These are phyloP conservation scores for Acromyrmex echinatior DNA, from an alignment of 1,140 invertebrate species.

Conservation along the genomic window DNA sequence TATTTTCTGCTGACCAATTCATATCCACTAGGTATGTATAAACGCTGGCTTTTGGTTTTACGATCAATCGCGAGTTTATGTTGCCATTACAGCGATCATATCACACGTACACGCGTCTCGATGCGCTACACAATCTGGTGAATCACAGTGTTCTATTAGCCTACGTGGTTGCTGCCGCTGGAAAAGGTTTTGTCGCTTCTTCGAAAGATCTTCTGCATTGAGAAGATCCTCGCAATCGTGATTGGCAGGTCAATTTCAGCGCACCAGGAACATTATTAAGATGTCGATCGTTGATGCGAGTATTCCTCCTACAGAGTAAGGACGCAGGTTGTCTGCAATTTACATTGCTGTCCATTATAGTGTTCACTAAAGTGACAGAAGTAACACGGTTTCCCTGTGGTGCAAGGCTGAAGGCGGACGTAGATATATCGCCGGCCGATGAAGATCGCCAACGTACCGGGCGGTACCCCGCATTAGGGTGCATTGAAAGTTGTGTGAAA, in stretches of 20 bases:
- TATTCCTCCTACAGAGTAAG: slow-evolving; percentile 49
- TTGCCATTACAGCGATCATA: slow-evolving; percentile 46
- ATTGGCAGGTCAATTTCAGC: slow-evolving; percentile 7
- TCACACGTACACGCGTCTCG: slow-evolving; percentile 45
- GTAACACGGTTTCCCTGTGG: slow-evolving; percentile 61
- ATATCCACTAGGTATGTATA: not conserved
- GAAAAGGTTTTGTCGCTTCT: slow-evolving; percentile 64
- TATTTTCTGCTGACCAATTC: slow-evolving; percentile 16
- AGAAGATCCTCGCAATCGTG: not conserved
- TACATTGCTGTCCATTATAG: slow-evolving; percentile 33
- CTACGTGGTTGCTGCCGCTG: slow-evolving; percentile 58
- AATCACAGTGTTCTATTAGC: slow-evolving; percentile 69
- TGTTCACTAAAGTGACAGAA: slow-evolving; percentile 60
- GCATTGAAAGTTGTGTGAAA: slow-evolving; percentile 3
- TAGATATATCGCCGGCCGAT: slow-evolving; percentile 74
- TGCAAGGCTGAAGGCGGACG: slow-evolving; percentile 72
- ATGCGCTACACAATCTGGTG: slow-evolving; percentile 51
- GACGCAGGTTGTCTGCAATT: slow-evolving; percentile 43
- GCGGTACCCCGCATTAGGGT: not conserved
- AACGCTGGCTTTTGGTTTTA: slow-evolving; percentile 59
- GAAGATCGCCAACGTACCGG: slow-evolving; percentile 71
- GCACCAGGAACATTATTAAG: slow-evolving; percentile 67
- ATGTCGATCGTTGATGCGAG: slow-evolving; percentile 68
- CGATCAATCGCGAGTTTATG: slow-evolving; percentile 70
- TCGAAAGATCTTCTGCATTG: too few species aligned